These are phyloP conservation scores for Pseudomyrmex flavicornis DNA, from an alignment of 1,140 invertebrate species.

Conservation along the genomic window DNA sequence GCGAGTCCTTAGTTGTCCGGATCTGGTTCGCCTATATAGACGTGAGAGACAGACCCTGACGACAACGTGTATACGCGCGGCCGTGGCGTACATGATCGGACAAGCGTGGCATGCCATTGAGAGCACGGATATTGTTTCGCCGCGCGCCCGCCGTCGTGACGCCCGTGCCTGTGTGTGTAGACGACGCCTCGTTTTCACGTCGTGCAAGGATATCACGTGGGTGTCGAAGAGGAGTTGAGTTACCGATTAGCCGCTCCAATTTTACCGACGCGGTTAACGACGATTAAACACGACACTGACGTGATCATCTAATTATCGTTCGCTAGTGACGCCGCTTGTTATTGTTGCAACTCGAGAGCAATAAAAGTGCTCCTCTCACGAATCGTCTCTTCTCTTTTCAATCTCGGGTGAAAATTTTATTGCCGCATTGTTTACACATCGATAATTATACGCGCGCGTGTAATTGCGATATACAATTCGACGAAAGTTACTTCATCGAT, in stretches of 20 bases:
- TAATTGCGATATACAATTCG: not conserved
- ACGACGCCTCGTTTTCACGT: slow-evolving; percentile 43
- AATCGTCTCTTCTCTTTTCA: not conserved
- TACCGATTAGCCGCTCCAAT: slow-evolving; percentile 56
- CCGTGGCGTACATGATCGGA: slow-evolving; percentile 27
- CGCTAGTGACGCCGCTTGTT: not conserved
- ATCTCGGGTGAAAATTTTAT: not conserved
- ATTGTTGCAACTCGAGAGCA: too few species aligned
- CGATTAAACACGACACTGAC: slow-evolving; percentile 27
- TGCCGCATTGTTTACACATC: not conserved
- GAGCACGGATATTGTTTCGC: slow-evolving; percentile 56
- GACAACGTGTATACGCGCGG: not conserved
- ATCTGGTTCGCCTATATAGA: not conserved
- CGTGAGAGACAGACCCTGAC: slow-evolving; percentile 47
- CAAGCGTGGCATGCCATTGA: slow-evolving; percentile 58
- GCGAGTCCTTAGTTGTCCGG: not conserved
- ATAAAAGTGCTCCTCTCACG: not conserved
- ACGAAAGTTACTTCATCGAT: not conserved
- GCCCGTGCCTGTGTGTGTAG: slow-evolving; percentile 1
- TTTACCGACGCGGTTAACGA: slow-evolving; percentile 18
- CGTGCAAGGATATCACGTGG: slow-evolving; percentile 52
- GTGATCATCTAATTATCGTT: slow-evolving; percentile 42
- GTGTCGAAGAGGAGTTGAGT: slow-evolving; percentile 36
- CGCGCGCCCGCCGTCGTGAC: slow-evolving; percentile 30
- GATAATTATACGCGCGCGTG: not conserved